phyloP scores from a whole-genome alignment of 2,797 vertebrate species.

The Linurgus olivaceus region DNA sequence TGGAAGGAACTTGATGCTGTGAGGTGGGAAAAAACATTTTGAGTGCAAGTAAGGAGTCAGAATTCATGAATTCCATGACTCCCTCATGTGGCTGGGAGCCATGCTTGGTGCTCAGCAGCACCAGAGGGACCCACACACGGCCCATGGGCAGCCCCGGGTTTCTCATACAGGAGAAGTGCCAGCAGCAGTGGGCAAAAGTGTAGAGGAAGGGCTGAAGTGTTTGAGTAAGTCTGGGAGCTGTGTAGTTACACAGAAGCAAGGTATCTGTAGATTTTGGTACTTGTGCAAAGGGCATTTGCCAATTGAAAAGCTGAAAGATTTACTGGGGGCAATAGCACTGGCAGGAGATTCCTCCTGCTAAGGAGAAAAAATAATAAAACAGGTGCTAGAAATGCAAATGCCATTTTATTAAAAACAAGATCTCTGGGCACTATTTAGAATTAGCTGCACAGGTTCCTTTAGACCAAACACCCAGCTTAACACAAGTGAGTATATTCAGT shows the following conservation, averaged over 20 bases:
- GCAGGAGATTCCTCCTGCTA: neutral
- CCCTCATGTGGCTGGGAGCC: neutral
- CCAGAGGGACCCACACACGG: neutral
- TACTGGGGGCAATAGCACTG: fast-evolving
- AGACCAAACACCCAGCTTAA: neutral
- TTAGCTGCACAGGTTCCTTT: neutral
- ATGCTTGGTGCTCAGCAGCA: neutral
- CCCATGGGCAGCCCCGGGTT: neutral
- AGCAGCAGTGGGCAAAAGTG: neutral
- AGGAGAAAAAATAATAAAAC: neutral
- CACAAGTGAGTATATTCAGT: neutral
- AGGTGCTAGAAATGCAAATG: neutral
- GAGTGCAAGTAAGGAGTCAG: neutral
- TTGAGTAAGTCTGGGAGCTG: neutral
- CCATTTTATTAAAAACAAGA: neutral
- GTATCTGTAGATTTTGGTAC: neutral
- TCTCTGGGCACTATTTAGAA: neutral
- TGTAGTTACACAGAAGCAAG: neutral
- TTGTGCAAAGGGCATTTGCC: neutral
- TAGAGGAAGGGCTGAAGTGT: neutral
- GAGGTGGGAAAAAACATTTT: neutral
- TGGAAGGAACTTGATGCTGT: neutral
- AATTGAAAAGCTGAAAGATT: neutral
- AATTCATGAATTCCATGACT: neutral
- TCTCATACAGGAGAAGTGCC: neutral